These are phyloP conservation scores for Lophura nycthemera DNA, from an alignment of 2,113 vertebrate genomes.

Conservation along the genomic window DNA sequence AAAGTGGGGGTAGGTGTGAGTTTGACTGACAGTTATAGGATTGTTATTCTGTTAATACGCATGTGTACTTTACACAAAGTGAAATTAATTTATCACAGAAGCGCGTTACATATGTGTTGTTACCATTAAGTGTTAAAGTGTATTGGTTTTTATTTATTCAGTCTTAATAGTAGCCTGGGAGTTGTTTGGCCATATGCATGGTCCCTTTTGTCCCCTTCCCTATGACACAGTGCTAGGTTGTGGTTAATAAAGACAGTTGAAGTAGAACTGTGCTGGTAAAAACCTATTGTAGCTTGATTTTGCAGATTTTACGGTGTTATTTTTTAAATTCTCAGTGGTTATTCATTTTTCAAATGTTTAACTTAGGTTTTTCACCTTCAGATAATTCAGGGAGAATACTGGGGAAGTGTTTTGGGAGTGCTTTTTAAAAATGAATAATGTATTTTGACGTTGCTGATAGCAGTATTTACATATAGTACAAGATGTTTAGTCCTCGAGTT, in stretches of 20 bases:
- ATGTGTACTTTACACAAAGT: neutral
- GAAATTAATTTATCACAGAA: neutral
- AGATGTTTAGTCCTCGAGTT: neutral
- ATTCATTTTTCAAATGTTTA: neutral
- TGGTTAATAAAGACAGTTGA: neutral
- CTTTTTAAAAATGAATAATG: neutral
- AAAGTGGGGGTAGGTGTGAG: constrained; percentile 68
- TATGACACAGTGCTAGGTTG: neutral
- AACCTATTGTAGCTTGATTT: neutral
- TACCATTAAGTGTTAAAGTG: neutral
- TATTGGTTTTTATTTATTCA: neutral
- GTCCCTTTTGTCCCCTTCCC: neutral
- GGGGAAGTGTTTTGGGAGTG: neutral
- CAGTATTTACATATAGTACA: neutral
- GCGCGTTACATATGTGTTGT: neutral
- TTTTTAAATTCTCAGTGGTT: neutral
- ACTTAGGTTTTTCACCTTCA: neutral
- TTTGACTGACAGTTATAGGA: neutral
- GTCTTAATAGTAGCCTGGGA: neutral
- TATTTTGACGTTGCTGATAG: neutral
- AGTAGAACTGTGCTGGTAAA: neutral
- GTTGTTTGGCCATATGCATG: neutral
- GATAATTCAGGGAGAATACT: neutral
- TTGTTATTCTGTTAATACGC: neutral
- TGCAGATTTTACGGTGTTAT: neutral